phyloP scores from a whole-genome alignment of 2,888 invertebrate genomes.

The Drosophila bunnanda region DNA sequence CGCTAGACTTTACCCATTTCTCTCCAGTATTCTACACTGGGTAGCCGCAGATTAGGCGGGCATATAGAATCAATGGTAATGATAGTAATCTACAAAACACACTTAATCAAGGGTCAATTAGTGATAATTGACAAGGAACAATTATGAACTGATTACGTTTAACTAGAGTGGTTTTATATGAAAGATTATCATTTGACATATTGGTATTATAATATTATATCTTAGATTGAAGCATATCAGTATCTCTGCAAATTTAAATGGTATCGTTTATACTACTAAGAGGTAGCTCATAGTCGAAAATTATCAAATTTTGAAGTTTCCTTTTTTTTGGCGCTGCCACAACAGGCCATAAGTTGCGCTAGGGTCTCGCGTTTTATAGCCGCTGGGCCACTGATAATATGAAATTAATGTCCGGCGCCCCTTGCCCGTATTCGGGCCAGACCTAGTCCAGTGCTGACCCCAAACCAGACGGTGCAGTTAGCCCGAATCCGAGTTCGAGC shows the following conservation, averaged over 20 bases:
- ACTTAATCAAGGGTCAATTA: background rate
- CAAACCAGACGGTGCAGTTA: conserved; percentile 9
- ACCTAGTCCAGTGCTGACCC: background rate
- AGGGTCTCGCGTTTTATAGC: conserved; percentile 62
- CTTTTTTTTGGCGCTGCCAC: conserved; percentile 23
- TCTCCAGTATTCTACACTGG: conserved; percentile 10
- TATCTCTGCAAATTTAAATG: no score
- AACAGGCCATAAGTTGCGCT: conserved; percentile 60
- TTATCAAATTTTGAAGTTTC: background rate
- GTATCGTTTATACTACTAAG: no score
- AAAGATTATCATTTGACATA: no score
- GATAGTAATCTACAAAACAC: background rate
- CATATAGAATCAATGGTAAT: background rate
- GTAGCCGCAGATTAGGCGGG: conserved; percentile 10
- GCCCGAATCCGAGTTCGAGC: conserved; percentile 6
- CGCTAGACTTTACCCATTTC: conserved; percentile 46
- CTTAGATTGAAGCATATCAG: no score
- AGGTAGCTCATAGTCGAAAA: background rate
- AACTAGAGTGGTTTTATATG: background rate
- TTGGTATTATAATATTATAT: background rate
- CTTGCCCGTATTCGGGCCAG: background rate
- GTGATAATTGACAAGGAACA: no score
- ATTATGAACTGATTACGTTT: background rate
- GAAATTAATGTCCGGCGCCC: conserved; percentile 67
- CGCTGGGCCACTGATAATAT: conserved; percentile 68